Percentiles rank a stretch among this genome's conserved stretches.
phyloP scores from a whole-genome alignment of 2,888 invertebrate species.

The Crossocerus cetratus region DNA sequence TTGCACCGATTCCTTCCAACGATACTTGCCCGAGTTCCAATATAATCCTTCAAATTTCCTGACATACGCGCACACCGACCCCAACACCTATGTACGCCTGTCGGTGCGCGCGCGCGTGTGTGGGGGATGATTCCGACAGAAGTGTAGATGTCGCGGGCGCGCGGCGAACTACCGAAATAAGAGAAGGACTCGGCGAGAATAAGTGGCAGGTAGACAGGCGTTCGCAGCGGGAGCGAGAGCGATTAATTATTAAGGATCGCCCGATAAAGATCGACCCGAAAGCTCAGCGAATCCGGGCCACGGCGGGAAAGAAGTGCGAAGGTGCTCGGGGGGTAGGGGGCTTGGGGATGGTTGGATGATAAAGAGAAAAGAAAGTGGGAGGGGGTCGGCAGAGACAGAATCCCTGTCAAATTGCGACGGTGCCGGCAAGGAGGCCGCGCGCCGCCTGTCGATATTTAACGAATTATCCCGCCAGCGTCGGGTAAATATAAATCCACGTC shows the following conservation, averaged over 20 bases:
- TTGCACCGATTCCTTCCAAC: no score
- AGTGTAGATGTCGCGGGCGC: background rate
- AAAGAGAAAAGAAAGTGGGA: background rate
- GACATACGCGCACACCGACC: no score
- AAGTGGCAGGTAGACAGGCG: no score
- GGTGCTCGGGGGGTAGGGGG: background rate
- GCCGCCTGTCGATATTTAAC: slow-evolving; percentile 61
- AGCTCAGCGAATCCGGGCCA: background rate
- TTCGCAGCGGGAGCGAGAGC: background rate
- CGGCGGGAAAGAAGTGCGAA: slow-evolving; percentile 2
- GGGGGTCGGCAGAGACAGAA: no score
- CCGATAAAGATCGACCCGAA: slow-evolving; percentile 2
- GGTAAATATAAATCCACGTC: slow-evolving; percentile 66
- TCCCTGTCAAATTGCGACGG: no score
- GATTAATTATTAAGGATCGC: background rate
- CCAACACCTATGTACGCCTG: no score
- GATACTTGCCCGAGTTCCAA: no score
- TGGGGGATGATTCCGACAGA: no score
- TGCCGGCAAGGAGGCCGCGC: slow-evolving; percentile 24
- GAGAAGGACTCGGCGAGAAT: no score
- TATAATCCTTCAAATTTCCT: no score
- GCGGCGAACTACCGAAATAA: background rate
- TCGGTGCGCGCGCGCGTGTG: no score
- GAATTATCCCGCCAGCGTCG: slow-evolving; percentile 56
- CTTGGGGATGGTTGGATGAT: background rate